phyloP scores from a whole-genome alignment of 2,797 vertebrate species.

The Brachymystax lenok region DNA sequence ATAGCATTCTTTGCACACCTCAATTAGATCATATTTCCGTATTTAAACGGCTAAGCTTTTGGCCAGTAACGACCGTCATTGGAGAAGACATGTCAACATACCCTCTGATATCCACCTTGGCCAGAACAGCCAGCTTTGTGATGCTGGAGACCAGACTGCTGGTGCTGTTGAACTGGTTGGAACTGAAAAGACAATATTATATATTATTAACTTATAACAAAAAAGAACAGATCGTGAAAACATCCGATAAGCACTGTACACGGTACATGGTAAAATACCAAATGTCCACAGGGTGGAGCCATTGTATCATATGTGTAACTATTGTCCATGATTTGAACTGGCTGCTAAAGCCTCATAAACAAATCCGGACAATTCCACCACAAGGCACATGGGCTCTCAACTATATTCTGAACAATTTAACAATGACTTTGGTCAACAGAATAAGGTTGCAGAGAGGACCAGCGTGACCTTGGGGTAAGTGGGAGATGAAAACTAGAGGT shows the following conservation, averaged over 20 bases:
- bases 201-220: too few relatives aligned
- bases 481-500: background rate
- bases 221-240: background rate
- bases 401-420: background rate
- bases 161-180: conserved; percentile 86
- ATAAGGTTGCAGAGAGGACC: background rate
- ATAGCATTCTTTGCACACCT: too few relatives aligned
- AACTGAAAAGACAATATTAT: conserved; percentile 73
- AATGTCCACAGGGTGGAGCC: conserved; percentile 40
- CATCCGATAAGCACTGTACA: too few relatives aligned
- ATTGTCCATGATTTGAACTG: background rate
- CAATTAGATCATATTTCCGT: too few relatives aligned
- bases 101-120: conserved; percentile 94
- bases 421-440: background rate
- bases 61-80: too few relatives aligned
- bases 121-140: conserved; percentile 85
- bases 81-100: conserved; percentile 56
- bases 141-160: conserved; percentile 81
- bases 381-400: background rate
- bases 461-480: background rate
- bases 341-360: background rate
- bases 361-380: background rate
- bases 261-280: background rate
- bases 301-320: background rate
- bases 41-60: too few relatives aligned